Evolutionary conservation across 2,113 vertebrate genomes (phyloP).

Genomic region (Gallinago media): DNA sequence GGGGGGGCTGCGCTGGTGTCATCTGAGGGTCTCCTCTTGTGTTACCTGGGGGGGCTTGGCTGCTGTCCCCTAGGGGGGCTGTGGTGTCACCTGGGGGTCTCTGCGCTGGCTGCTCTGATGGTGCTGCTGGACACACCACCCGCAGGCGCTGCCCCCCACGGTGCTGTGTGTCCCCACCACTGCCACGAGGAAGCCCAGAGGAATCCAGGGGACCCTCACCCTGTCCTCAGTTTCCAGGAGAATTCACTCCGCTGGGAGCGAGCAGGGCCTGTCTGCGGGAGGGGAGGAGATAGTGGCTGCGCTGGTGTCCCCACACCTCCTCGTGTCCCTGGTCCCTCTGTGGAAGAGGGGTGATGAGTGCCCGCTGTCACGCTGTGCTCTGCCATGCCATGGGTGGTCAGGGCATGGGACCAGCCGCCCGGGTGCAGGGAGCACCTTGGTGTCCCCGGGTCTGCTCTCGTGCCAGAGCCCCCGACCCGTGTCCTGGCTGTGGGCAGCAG

Average conservation of each 20-base stretch:
- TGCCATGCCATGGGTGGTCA: too few species aligned
- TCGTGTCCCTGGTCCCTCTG: not conserved
- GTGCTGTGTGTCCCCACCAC: rapidly evolving
- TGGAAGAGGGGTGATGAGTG: not conserved
- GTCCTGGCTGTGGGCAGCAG: not conserved
- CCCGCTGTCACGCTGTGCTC: too few species aligned
- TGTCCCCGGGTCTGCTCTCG: not conserved
- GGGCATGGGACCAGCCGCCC: rapidly evolving
- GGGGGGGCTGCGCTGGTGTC: not conserved
- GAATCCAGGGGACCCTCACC: not conserved
- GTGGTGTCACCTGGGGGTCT: too few species aligned
- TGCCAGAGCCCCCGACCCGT: rapidly evolving
- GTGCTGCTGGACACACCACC: not conserved
- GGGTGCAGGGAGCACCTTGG: rapidly evolving
- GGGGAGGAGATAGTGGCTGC: rapidly evolving
- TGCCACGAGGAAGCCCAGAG: not conserved
- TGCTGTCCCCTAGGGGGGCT: not conserved
- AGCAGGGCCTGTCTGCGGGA: not conserved
- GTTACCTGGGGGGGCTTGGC: too few species aligned
- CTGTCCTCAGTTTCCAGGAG: not conserved
- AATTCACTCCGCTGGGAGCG: not conserved
- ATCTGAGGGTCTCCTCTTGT: too few species aligned
- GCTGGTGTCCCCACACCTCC: not conserved
- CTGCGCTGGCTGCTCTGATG: too few species aligned
- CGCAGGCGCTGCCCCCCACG: rapidly evolving